phyloP scores from a whole-genome alignment of 2,113 vertebrate species.

The Pongo pygmaeus region DNA sequence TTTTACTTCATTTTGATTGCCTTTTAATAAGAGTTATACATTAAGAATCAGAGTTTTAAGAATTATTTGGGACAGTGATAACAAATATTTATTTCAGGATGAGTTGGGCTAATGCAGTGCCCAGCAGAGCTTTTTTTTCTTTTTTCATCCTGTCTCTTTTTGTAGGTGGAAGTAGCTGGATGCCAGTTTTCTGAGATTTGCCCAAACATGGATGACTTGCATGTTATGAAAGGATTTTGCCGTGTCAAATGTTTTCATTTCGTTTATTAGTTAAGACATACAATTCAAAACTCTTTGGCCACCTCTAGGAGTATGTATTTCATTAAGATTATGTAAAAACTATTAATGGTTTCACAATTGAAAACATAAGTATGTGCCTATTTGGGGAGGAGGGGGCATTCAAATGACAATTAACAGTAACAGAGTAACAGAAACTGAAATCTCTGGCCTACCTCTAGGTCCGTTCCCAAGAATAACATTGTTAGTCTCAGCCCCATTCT shows the following conservation, averaged over 20 bases:
- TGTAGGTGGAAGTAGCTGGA: background rate
- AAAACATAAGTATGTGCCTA: background rate
- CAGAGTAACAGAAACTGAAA: background rate
- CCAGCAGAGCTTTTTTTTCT: background rate
- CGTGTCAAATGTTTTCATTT: background rate
- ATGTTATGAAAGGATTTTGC: background rate
- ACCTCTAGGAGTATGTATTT: background rate
- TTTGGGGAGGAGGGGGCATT: background rate
- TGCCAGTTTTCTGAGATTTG: background rate
- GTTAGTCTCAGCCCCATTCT: background rate
- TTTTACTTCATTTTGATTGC: background rate
- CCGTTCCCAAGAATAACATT: background rate
- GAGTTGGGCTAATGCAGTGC: background rate
- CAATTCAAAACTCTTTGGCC: background rate
- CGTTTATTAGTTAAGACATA: background rate
- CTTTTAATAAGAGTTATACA: conserved; percentile 23
- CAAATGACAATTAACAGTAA: background rate
- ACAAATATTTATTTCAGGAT: background rate
- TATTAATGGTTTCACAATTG: background rate
- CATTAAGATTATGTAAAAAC: background rate
- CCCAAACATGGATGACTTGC: background rate
- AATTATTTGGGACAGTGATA: background rate
- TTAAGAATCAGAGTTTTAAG: background rate
- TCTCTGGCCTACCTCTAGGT: background rate
- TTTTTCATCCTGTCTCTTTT: background rate